Evolutionary conservation across 1,140 invertebrate genomes (phyloP), one percentile per base, ranked within the genome.

Genomic region (Hyphantria cunea): DNA sequence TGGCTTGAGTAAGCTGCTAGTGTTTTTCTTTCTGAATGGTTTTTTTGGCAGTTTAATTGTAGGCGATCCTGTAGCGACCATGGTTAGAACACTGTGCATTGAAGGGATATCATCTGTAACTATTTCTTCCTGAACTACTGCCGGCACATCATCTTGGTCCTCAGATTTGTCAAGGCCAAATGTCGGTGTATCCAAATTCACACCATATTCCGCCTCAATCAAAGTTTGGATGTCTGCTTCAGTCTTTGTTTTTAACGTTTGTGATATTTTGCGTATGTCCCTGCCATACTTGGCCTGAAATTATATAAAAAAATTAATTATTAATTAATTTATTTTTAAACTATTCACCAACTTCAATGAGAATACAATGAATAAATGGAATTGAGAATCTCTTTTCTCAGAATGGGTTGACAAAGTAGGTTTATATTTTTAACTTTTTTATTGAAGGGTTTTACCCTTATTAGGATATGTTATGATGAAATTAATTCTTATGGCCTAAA

Each of bases 221-320:
- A 91, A 75, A 33, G 86, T 78, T 66, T 87, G 84, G 12, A 95
- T 93, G 89, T 95, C 94, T 54, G 91, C 79, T 66, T 90, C 83
- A 39, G 91, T 93, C 80, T 94, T 93, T 6, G 93, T 92, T 76
- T 93, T 94, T 60, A 95, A 91, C 66, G 93, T 92, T 78, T 93
- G 91, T 48, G 94, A 91, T 68, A 95, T 92, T 74, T 93, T 92
- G 33, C 84, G 81, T 80, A 93, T 89, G 78, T 93, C 93, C 73
- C 92, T 91, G 2, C 94, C 94, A 92, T 93, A 94, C 61, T 94
- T 92, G 66, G 92, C 92, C 93, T 94, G 68, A 17, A 82, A 25
- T 25, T 5, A 25, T 25, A 5, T 25, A 1, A 80, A 13, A 59
- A 51, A 62, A 39, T 14, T 17, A 48, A 41, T 32, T 44, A 13